Evolutionary conservation across 2,888 invertebrate species (phyloP).

Genomic region (Ramazzottius varieornatus): DNA sequence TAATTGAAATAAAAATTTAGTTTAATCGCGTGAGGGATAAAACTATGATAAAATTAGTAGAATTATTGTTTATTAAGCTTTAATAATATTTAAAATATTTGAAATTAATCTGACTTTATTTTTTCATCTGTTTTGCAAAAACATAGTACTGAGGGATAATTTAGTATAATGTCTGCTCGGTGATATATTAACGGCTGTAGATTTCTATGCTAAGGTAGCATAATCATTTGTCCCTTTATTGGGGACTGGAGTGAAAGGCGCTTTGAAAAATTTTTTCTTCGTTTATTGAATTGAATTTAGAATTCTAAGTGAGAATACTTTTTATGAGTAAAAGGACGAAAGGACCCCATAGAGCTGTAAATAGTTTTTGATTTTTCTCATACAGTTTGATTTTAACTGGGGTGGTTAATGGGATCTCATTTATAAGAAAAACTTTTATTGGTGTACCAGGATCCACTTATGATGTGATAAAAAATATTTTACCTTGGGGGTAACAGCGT

Average conservation of each 20-base stretch:
- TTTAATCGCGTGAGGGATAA: neutral
- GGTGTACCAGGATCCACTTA: conserved; percentile 23
- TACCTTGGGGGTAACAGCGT: conserved; percentile 63
- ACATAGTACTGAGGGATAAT: neutral
- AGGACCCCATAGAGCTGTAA: conserved; percentile 57
- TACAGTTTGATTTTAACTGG: conserved; percentile 47
- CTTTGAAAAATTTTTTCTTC: conserved; percentile 36
- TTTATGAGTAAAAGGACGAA: conserved; percentile 44
- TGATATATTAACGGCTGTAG: neutral
- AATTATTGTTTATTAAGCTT: neutral
- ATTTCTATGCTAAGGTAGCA: conserved; percentile 48
- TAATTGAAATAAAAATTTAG: neutral
- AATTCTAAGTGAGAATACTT: conserved; percentile 55
- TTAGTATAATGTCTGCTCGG: neutral
- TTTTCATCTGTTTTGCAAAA: neutral
- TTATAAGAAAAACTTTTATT: conserved; percentile 13
- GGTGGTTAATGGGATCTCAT: conserved; percentile 39
- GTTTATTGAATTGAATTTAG: conserved; percentile 43
- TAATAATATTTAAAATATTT: neutral
- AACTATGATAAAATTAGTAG: neutral
- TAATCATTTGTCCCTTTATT: conserved; percentile 54
- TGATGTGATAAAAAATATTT: no score
- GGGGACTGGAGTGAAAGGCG: conserved; percentile 48
- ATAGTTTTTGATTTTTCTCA: no score
- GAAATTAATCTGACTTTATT: neutral